Base-by-base conservation (phyloP, 2,888 invertebrate genomes). In the Graphium colonna region DNA sequence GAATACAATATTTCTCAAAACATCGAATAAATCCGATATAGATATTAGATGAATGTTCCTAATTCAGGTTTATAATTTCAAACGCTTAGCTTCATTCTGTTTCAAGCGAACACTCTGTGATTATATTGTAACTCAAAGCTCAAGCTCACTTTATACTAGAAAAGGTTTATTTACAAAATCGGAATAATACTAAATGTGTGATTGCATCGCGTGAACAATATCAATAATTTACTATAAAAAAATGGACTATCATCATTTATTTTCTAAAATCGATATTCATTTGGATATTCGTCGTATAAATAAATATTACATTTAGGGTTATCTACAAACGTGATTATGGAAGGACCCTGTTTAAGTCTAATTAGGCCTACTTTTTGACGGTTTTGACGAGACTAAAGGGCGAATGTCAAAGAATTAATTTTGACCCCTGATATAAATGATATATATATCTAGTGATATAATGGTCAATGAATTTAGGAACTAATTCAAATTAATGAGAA, bases 281-380 rank as follows among this genome's bases (percentile, higher is more conserved):
- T 85, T 83, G 83, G 82, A 82, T 81, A 82, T 68, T 79, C 69
- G 76, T 63, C 51, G 52, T 51, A 55, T 59, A 59, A 69, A 70
- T 74, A 65, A 73, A 73, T 73, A 75, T n/a, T 36, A 36, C n/a
- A 36, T 36, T 36, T 12, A 63, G 61, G 58, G 64, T 64, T 77
- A 78, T 78, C 73, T 80, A 82, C 78, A 77, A 62, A 68, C 62
- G 66, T 65, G 74, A 78, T 76, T 77, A 76, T 83, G 79, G 79
- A 83, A 84, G 76, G 82, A 86, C 83, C 81, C 82, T 83, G 82
- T 82, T 77, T 77, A 68, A 74, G 53, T 76, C 73, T 74, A 63
- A 74, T 59, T 68, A 73, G 73, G 78, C 71, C 71, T 75, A 75
- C 62, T 60, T 63, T 56, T 69, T 61, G 60, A 60, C 65, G 79